Conservation (phyloP, 2,797 vertebrate genomes). For the Acanthis flammea region DNA sequence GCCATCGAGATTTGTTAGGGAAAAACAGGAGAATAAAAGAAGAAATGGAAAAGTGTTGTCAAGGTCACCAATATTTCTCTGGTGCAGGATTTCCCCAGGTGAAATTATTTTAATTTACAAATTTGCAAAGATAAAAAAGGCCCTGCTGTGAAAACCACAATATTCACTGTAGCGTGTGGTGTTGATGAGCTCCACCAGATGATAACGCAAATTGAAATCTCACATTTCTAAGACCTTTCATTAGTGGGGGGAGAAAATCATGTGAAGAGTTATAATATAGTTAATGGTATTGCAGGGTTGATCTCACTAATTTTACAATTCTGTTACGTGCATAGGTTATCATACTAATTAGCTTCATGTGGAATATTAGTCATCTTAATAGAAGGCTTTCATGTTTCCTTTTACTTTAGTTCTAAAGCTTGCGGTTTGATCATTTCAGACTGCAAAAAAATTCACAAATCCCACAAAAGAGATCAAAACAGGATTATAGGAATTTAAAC, state of each 20-base stretch:
- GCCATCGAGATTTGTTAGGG: not conserved
- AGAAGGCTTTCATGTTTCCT: conserved; percentile 43
- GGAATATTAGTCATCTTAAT: conserved; percentile 67
- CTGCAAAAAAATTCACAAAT: conserved; percentile 32
- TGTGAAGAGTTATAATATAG: conserved; percentile 75
- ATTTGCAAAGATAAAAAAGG: conserved; percentile 76
- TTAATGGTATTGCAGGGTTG: conserved; percentile 56
- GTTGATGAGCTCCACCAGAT: conserved; percentile 71
- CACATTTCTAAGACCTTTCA: conserved; percentile 79
- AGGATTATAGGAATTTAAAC: conserved; percentile 15
- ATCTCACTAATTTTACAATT: conserved; percentile 68
- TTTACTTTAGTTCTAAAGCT: conserved; percentile 48
- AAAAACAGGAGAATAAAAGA: not conserved
- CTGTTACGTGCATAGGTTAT: conserved; percentile 57
- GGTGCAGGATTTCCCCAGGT: conserved; percentile 65
- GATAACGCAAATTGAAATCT: conserved; percentile 75
- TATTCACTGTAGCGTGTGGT: conserved; percentile 71
- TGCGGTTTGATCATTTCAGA: conserved; percentile 25
- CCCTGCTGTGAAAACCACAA: conserved; percentile 80
- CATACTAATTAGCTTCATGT: conserved; percentile 67
- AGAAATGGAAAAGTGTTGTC: not conserved
- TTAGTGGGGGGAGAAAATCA: conserved; percentile 68
- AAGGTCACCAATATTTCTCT: conserved; percentile 42
- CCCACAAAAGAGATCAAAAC: conserved; percentile 25
- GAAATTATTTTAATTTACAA: conserved; percentile 85